These are phyloP conservation scores for Sorex araneus DNA, from an alignment of 2,113 vertebrate genomes.

Conservation along the genomic window DNA sequence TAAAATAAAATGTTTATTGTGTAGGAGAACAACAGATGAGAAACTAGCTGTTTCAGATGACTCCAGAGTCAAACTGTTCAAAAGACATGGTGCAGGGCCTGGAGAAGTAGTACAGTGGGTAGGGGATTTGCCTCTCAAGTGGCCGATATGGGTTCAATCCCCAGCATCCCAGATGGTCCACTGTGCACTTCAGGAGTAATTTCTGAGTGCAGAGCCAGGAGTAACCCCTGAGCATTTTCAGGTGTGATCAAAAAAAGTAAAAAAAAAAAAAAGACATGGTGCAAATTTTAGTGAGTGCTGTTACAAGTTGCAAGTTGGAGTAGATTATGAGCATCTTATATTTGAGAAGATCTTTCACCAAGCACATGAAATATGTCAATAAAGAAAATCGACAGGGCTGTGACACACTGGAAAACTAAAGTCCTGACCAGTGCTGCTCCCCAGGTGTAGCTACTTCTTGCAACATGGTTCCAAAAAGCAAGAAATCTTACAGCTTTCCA, in stretches of 20 bases:
- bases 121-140: too few relatives aligned
- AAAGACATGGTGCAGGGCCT: not conserved
- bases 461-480: not conserved
- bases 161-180: too few relatives aligned
- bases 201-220: too few relatives aligned
- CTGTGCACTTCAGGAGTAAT: too few relatives aligned
- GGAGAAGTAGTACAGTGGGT: too few relatives aligned
- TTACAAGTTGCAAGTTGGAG: not conserved
- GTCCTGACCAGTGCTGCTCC: not conserved
- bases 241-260: too few relatives aligned
- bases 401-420: not conserved
- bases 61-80: not conserved
- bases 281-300: not conserved
- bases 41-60: conserved; percentile 15
- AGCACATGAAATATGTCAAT: not conserved
- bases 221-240: too few relatives aligned
- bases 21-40: not conserved
- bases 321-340: not conserved
- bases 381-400: not conserved
- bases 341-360: conserved; percentile 3
- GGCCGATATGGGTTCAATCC: too few relatives aligned
- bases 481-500: not conserved
- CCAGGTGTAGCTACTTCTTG: not conserved
- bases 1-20: too few relatives aligned
- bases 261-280: too few relatives aligned